A percentile compares a stretch with the other conserved stretches of the same genome.
phyloP scores from a whole-genome alignment of 2,113 vertebrate genomes.

The Psittacus erithacus region DNA sequence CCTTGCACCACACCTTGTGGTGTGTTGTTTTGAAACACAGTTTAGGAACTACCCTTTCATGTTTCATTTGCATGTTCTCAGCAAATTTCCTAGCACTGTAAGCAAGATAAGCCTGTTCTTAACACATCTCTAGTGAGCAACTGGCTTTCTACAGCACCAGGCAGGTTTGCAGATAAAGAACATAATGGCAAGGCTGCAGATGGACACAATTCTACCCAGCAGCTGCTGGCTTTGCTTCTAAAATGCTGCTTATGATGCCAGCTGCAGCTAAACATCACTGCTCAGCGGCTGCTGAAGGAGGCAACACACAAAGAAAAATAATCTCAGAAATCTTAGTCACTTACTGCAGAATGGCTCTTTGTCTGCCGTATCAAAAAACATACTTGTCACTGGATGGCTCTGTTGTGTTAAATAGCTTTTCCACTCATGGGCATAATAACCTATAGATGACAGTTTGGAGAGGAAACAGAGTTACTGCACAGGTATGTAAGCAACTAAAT shows the following conservation, averaged over 20 bases:
- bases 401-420: conserved; percentile 78
- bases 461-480: background rate
- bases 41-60: background rate
- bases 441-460: conserved; percentile 70
- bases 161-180: background rate
- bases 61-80: background rate
- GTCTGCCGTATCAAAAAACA: conserved; percentile 87
- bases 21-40: background rate
- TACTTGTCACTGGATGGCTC: conserved; percentile 74
- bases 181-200: background rate
- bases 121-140: background rate
- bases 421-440: conserved; percentile 86
- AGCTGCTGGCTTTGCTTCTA: background rate
- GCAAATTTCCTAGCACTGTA: background rate
- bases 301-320: background rate
- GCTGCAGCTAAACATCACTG: background rate
- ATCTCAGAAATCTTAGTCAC: conserved; percentile 39
- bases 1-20: background rate
- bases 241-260: background rate
- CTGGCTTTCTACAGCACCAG: background rate
- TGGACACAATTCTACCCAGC: background rate
- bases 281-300: background rate
- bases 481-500: background rate
- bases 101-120: background rate
- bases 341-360: conserved; percentile 88